A percentile compares a stretch with the other conserved stretches of the same genome.
phyloP scores from a whole-genome alignment of 2,113 vertebrate species.

The Taxidea taxus region DNA sequence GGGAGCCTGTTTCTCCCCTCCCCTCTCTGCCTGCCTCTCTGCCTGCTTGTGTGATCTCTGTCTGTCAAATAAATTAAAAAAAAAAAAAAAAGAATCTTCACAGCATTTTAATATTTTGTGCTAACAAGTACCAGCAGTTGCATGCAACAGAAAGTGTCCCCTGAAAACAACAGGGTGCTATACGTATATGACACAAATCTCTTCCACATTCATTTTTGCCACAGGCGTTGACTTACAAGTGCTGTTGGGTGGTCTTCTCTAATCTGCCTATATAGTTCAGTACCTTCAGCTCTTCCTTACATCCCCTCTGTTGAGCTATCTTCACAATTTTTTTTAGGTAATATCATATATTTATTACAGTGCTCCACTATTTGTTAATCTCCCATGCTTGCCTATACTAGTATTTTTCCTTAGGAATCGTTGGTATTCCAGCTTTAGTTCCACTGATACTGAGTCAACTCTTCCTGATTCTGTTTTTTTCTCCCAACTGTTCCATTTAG shows the following conservation, averaged over 20 bases:
- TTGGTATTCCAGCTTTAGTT: not conserved
- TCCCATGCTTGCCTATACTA: not conserved
- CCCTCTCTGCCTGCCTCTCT: too few species aligned
- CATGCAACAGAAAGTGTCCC: not conserved
- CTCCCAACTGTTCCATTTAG: not conserved
- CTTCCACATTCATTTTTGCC: not conserved
- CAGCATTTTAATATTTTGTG: not conserved
- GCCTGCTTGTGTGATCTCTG: too few species aligned
- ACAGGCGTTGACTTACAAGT: not conserved
- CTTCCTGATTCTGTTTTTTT: not conserved
- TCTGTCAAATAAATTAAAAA: too few species aligned
- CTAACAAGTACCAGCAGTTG: not conserved
- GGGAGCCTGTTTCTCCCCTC: too few species aligned
- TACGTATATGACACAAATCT: too few species aligned
- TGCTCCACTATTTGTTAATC: not conserved
- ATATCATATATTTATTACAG: not conserved
- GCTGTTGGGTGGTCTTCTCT: not conserved
- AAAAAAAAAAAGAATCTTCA: too few species aligned
- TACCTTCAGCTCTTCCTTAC: not conserved
- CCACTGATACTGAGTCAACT: not conserved
- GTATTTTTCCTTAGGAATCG: not conserved
- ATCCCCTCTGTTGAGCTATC: not conserved
- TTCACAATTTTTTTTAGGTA: not conserved
- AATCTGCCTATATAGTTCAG: not conserved
- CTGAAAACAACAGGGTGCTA: not conserved